Evolutionary conservation across 2,888 invertebrate genomes (phyloP).

Genomic region (Dryobota labecula): DNA sequence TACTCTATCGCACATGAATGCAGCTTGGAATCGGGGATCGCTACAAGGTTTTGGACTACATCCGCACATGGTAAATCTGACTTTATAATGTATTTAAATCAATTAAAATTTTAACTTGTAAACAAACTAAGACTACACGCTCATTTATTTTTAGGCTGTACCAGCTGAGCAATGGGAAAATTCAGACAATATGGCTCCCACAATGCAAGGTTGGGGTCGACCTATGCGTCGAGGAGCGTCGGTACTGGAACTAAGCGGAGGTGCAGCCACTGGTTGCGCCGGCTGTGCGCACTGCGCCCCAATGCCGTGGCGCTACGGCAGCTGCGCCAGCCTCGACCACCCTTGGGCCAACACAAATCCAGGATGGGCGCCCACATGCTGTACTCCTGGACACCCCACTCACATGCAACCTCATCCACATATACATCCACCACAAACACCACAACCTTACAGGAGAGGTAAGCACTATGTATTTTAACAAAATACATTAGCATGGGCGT

Average conservation of each 20-base stretch:
- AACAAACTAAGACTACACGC: not conserved
- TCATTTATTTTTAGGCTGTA: slow-evolving; percentile 56
- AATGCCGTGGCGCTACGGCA: slow-evolving; percentile 84
- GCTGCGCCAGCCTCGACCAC: slow-evolving; percentile 86
- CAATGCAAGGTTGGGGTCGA: slow-evolving; percentile 78
- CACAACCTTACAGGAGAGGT: slow-evolving; percentile 85
- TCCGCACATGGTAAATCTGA: slow-evolving; percentile 75
- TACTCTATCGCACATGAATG: slow-evolving; percentile 76
- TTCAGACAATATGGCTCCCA: slow-evolving; percentile 68
- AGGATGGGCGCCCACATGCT: slow-evolving; percentile 74
- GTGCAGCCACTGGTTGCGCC: slow-evolving; percentile 63
- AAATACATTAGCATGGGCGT: too few species aligned
- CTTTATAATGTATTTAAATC: not conserved
- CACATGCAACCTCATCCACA: slow-evolving; percentile 73
- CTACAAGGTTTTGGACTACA: slow-evolving; percentile 80
- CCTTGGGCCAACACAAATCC: slow-evolving; percentile 72
- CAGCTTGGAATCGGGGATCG: slow-evolving; percentile 80
- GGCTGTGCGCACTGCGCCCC: slow-evolving; percentile 74
- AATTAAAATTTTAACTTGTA: too few species aligned
- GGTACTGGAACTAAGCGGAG: slow-evolving; percentile 82
- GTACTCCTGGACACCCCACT: slow-evolving; percentile 67
- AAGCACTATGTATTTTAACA: slow-evolving; percentile 6
- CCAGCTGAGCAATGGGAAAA: slow-evolving; percentile 79
- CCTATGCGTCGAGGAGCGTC: slow-evolving; percentile 85
- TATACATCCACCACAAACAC: slow-evolving; percentile 78